Evolutionary conservation across 2,888 invertebrate species (phyloP).

Genomic region (Orthonychiurus folsomi): DNA sequence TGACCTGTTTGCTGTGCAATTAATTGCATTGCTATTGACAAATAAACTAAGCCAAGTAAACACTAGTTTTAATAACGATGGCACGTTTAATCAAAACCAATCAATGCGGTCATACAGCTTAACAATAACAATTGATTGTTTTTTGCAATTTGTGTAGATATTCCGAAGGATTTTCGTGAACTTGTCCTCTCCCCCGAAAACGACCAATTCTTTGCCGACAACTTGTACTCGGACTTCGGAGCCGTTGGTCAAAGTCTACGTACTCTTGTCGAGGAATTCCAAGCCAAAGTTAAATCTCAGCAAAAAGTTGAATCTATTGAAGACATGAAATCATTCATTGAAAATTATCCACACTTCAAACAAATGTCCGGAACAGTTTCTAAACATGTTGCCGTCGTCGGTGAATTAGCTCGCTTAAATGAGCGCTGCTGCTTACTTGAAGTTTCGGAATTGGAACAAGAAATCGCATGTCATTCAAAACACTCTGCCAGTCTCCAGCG

Average conservation of each 20-base stretch:
- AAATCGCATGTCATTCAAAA: constrained; percentile 65
- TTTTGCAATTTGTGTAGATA: constrained; percentile 41
- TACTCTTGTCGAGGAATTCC: constrained; percentile 93
- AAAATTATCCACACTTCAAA: constrained; percentile 96
- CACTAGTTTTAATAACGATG: too few species aligned
- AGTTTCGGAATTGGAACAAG: constrained; percentile 88
- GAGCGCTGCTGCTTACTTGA: constrained; percentile 68
- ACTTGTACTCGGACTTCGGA: constrained; percentile 92
- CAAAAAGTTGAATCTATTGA: constrained; percentile 95
- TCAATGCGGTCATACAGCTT: background rate
- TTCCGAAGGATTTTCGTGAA: constrained; percentile 81
- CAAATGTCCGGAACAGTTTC: constrained; percentile 71
- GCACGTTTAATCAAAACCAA: too few species aligned
- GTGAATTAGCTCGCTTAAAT: constrained; percentile 82
- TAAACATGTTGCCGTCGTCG: constrained; percentile 94
- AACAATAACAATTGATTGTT: background rate
- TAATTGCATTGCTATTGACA: too few species aligned
- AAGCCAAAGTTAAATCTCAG: constrained; percentile 87
- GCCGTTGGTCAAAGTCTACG: constrained; percentile 97
- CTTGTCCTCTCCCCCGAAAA: constrained; percentile 89
- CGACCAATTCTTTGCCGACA: constrained; percentile 87
- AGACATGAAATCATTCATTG: constrained; percentile 98
- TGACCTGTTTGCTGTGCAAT: too few species aligned
- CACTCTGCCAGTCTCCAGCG: constrained; percentile 56
- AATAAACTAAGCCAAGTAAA: too few species aligned